These are phyloP conservation scores for Endotricha flammealis DNA, from an alignment of 2,888 invertebrate species.

Conservation along the genomic window DNA sequence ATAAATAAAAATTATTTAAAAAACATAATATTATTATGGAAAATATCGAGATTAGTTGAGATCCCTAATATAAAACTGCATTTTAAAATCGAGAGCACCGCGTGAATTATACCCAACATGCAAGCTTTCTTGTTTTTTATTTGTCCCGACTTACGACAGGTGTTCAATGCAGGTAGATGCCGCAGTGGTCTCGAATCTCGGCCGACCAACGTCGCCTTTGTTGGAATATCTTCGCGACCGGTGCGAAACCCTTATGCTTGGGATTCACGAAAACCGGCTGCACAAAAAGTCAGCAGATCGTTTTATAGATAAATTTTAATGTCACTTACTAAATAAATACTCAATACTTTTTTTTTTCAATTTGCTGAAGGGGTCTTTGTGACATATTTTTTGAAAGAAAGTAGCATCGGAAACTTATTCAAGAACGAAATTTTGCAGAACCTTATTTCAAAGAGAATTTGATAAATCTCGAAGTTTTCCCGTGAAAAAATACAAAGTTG, in stretches of 20 bases:
- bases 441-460: conserved; percentile 44
- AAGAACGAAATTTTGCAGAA: conserved; percentile 35
- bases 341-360: neutral
- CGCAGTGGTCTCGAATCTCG: conserved; percentile 26
- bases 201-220: conserved; percentile 38
- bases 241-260: neutral
- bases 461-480: conserved; percentile 50
- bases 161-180: conserved; percentile 67
- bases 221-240: conserved; percentile 31
- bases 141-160: conserved; percentile 53
- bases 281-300: neutral
- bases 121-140: conserved; percentile 25
- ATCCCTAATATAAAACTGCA: conserved; percentile 8
- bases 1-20: conserved; percentile 1
- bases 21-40: conserved; percentile 4
- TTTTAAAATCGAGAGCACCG: conserved; percentile 3
- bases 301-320: neutral
- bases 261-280: neutral
- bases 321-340: neutral
- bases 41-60: no score
- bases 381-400: conserved; percentile 9
- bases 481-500: conserved; percentile 39
- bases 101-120: conserved; percentile 6
- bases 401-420: conserved; percentile 29
- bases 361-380: no score